Base-by-base conservation (phyloP, 2,113 vertebrate species). In the Crotalus horridus region DNA sequence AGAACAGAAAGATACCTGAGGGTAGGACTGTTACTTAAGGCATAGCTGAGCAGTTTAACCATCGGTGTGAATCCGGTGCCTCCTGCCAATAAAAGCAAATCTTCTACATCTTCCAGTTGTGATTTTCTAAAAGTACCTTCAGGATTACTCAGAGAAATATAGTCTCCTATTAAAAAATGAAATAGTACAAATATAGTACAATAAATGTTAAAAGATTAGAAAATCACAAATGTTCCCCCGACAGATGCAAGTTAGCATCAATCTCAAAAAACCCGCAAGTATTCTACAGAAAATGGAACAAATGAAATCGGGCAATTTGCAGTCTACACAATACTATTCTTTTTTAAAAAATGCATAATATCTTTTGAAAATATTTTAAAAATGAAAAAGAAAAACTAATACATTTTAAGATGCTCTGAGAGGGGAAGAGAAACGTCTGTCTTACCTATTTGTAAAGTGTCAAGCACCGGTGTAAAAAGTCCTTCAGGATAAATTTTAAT, bases 61-160 rank as follows among this genome's bases (percentile, higher is more conserved):
- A 99, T 99, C 88, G 99, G 99, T 21, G 99, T 99, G 96, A 99
- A 98, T 87, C 99, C 99, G 51, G 99, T 99, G 89, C 99, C 99
- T 48, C 98, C 99, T 92, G 99, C 99, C 96, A 99, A 88, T 48
- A 99, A 96, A 97, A 98, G 97, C 51, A 99, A 97, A 93, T 99
- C 96, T 95, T 99, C 98, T 95, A 98, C 95, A 94, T 97, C 96
- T 92, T 97, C 97, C 85, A 98, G 94, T 89, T 97, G 97, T 0
- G 97, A 97, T 89, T 96, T 96, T 95, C 97, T 98, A 95, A 99
- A 99, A 93, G 94, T 96, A 48, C 99, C 99, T 94, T 98, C 98
- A 58, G 99, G 98, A 97, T 94, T 98, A 92, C 99, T 99, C 29
- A 99, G 29, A 2, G 95, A 97, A 96, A 99, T 69, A 92, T 46